Conservation (phyloP, 2,888 invertebrate species). For the Watsonalla binaria region DNA sequence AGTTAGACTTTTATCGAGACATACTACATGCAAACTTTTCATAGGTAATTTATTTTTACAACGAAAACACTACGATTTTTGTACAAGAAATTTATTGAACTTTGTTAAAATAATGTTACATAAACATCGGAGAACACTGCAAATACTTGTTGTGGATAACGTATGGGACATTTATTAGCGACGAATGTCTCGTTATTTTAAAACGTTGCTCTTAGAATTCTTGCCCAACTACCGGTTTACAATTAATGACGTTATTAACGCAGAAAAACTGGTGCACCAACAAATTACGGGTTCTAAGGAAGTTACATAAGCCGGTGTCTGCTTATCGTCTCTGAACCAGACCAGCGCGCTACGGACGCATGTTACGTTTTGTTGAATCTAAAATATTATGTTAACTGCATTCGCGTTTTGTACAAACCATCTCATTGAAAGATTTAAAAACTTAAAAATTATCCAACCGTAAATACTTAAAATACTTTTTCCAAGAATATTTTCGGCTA, state of each 20-base stretch:
- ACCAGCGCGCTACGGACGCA: constrained; percentile 26
- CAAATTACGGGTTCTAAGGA: constrained; percentile 15
- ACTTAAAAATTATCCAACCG: constrained; percentile 6
- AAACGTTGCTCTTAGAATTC: constrained; percentile 14
- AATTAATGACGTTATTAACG: constrained; percentile 22
- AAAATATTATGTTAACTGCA: constrained; percentile 45
- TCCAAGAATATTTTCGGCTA: no score
- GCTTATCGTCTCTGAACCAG: constrained; percentile 34
- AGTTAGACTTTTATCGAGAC: no score
- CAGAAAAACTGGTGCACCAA: constrained; percentile 13
- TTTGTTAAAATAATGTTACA: no score
- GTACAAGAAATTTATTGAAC: no score
- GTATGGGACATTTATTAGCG: not conserved
- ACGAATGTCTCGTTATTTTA: constrained; percentile 10
- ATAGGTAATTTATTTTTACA: no score
- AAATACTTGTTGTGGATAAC: not conserved
- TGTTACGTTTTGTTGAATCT: constrained; percentile 42
- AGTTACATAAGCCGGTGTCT: constrained; percentile 36
- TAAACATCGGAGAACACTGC: not conserved
- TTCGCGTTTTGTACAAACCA: constrained; percentile 19
- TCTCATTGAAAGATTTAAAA: constrained; percentile 23
- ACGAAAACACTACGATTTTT: no score
- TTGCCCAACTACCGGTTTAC: constrained; percentile 12
- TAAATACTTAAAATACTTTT: not conserved
- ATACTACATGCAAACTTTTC: no score